Base-by-base conservation (phyloP, 2,113 vertebrate species). In the Glaucidium brasilianum region DNA sequence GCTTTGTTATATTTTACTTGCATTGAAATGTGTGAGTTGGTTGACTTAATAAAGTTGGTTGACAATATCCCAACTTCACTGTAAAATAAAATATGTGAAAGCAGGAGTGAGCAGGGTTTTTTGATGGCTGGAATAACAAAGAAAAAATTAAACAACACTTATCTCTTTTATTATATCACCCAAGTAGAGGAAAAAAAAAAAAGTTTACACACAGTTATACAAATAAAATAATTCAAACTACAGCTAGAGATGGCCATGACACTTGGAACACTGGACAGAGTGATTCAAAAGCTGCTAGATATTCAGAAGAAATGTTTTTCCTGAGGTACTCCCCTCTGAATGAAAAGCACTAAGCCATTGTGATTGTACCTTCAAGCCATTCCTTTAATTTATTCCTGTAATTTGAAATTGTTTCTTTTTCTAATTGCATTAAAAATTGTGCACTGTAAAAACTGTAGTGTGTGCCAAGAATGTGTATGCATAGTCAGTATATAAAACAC, bases 341-440 rank as follows among this genome's bases (percentile, higher is more conserved):
- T 66, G 43, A 92, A 68, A 96, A 89, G 50, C 68, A 67, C 41
- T 55, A 84, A 91, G 29, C 26, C 53, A 63, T 71, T 74, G 56
- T 81, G 30, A 47, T 49, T 81, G 60, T 34, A 78, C 79, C 68
- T 95, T 88, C 74, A 75, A 92, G 39, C 55, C 23, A 81, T 64
- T 81, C 43, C 25, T 93, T 92, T 91, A 77, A 89, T 67, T 91
- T 91, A 86, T 75, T 97, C 53, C 63, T 73, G 82, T 80, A 43
- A 78, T 49, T 96, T 85, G 69, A 88, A 94, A 76, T 91, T 19
- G 56, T 86, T 95, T 85, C 72, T 92, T 95, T 90, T 91, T 58
- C 73, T 96, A 95, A 94, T 92, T 94, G 66, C 62, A 93, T 85
- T 93, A 88, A 96, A 92, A 94, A 68, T n/a, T 64, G 62, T 53